Conservation (phyloP, 1,140 invertebrate genomes). For the Varroa destructor region DNA sequence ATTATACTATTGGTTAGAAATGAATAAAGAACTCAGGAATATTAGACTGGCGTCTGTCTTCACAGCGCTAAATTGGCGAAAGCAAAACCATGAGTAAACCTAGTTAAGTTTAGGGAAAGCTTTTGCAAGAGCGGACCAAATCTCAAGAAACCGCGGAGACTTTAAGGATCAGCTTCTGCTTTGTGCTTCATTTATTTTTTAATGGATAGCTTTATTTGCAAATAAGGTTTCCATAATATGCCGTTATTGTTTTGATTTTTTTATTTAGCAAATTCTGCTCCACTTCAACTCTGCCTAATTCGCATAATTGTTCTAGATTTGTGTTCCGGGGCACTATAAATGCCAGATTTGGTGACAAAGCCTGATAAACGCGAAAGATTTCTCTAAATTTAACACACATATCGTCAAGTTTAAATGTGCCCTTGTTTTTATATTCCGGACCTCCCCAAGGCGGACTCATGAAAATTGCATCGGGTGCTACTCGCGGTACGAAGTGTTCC, state of each 20-base stretch:
- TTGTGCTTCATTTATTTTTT: too few species aligned
- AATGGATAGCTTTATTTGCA: conserved; percentile 3
- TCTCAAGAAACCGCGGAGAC: too few species aligned
- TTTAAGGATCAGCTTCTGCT: too few species aligned
- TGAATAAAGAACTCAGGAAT: too few species aligned
- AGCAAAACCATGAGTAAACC: too few species aligned
- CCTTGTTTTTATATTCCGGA: conserved; percentile 51
- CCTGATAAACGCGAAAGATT: conserved; percentile 44
- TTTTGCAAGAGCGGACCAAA: too few species aligned
- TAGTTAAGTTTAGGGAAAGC: too few species aligned
- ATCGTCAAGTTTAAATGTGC: conserved; percentile 60
- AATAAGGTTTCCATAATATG: conserved; percentile 72
- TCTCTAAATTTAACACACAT: conserved; percentile 44
- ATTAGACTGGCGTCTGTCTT: too few species aligned
- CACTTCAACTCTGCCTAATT: conserved; percentile 56
- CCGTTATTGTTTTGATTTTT: conserved; percentile 79
- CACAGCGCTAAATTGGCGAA: too few species aligned
- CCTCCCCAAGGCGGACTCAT: conserved; percentile 95
- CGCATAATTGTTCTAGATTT: conserved; percentile 60
- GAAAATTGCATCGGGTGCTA: conserved; percentile 72
- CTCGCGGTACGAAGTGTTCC: conserved; percentile 43
- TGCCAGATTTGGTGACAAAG: conserved; percentile 61
- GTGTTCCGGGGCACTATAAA: conserved; percentile 82
- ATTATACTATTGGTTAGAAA: too few species aligned
- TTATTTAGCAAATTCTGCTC: conserved; percentile 82